Conservation (phyloP, 2,113 vertebrate species). For the Prionailurus viverrinus region DNA sequence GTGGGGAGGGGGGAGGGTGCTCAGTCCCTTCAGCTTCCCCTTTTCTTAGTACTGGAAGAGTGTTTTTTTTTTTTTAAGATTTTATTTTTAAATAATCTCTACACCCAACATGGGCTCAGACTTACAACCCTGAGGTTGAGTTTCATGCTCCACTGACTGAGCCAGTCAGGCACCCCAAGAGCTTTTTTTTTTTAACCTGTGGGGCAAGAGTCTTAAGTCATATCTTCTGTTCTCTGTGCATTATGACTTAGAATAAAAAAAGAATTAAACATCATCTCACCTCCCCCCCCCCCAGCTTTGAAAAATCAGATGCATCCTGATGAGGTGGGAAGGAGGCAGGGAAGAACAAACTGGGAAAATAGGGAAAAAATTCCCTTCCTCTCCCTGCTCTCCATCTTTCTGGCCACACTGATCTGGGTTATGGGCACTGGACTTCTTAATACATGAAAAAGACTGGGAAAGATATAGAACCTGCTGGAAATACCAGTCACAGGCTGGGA, state of each 20-base stretch:
- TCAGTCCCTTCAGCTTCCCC: background rate
- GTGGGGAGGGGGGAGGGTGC: too few species aligned
- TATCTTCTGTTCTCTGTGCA: background rate
- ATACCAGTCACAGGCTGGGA: background rate
- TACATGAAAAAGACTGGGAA: background rate
- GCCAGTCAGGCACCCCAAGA: background rate
- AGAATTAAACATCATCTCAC: too few species aligned
- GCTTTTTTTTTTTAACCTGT: background rate
- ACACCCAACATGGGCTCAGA: background rate
- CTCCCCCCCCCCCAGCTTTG: background rate
- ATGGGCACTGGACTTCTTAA: background rate
- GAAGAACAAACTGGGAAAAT: background rate
- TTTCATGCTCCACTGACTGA: background rate
- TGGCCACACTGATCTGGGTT: background rate
- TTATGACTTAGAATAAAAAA: background rate
- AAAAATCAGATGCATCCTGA: background rate
- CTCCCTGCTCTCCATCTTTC: background rate
- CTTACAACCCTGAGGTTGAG: background rate
- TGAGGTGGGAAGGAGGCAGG: background rate
- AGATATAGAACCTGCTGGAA: background rate
- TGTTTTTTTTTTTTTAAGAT: background rate
- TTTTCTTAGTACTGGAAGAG: background rate
- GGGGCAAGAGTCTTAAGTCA: background rate
- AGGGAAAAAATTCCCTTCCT: too few species aligned
- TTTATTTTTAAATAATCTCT: background rate